Evolutionary conservation across 2,113 vertebrate species (phyloP).

Genomic region (Leptocoma aspasia): DNA sequence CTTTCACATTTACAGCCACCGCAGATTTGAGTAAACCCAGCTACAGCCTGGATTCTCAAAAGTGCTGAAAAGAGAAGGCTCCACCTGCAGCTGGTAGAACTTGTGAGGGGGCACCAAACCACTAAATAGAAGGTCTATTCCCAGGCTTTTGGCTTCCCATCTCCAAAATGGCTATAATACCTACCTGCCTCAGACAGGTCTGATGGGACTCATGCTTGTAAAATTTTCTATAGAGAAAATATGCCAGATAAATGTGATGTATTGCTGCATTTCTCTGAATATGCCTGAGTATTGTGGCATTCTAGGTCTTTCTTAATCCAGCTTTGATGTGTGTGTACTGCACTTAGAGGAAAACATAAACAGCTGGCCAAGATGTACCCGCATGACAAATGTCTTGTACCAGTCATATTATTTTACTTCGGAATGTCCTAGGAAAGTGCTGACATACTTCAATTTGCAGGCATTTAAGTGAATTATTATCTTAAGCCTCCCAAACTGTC

Average conservation of each 20-base stretch:
- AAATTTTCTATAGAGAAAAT: neutral
- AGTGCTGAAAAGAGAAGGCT: neutral
- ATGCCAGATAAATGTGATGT: neutral
- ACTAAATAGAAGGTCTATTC: neutral
- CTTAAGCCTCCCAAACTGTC: neutral
- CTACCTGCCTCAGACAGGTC: neutral
- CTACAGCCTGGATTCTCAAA: neutral
- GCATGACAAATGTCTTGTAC: neutral
- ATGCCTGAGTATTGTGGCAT: neutral
- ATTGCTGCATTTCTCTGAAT: neutral
- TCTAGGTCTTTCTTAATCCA: neutral
- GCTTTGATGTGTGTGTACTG: neutral
- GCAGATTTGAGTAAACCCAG: neutral
- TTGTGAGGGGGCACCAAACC: neutral
- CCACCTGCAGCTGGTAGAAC: neutral
- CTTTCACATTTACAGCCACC: neutral
- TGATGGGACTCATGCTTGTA: neutral
- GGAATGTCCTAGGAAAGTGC: conserved; percentile 24
- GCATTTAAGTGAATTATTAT: conserved; percentile 27
- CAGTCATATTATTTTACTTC: neutral
- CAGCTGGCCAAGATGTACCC: neutral
- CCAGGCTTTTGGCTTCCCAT: neutral
- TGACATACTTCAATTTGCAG: neutral
- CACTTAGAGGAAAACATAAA: conserved; percentile 6
- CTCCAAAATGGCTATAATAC: neutral